phyloP scores from a whole-genome alignment of 2,888 invertebrate species.

The Drosophila yooni region DNA sequence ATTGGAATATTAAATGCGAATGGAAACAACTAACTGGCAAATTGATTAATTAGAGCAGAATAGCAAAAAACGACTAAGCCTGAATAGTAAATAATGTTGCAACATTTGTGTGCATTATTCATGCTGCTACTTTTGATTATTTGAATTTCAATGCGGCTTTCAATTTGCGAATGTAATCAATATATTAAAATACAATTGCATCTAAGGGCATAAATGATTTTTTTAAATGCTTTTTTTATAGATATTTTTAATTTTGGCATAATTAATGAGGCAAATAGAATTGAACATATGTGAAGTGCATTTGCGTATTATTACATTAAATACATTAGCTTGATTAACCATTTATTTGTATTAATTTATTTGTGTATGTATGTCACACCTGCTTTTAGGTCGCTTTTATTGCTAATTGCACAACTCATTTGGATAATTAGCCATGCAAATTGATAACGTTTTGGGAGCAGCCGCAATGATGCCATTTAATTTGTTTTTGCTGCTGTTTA shows the following conservation, averaged over 20 bases:
- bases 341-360: slow-evolving; percentile 24
- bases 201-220: neutral
- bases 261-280: slow-evolving; percentile 39
- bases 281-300: slow-evolving; percentile 14
- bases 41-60: neutral
- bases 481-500: slow-evolving; percentile 31
- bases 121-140: slow-evolving; percentile 31
- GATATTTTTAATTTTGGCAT: slow-evolving; percentile 25
- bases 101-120: slow-evolving; percentile 28
- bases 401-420: slow-evolving; percentile 69
- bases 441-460: slow-evolving; percentile 40
- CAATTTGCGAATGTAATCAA: slow-evolving; percentile 22
- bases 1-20: neutral
- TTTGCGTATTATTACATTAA: slow-evolving; percentile 39
- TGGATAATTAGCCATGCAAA: slow-evolving; percentile 68
- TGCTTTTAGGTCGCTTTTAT: slow-evolving; percentile 29
- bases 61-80: neutral
- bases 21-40: neutral
- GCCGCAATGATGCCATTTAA: slow-evolving; percentile 17
- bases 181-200: slow-evolving; percentile 14
- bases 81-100: slow-evolving; percentile 13
- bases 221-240: neutral
- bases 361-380: neutral
- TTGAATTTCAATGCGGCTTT: slow-evolving; percentile 25
- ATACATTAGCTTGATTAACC: slow-evolving; percentile 64